A percentile compares a stretch with the other conserved stretches of the same genome.
Conservation (phyloP, 2,888 invertebrate species). For the Melanostoma scalare region DNA sequence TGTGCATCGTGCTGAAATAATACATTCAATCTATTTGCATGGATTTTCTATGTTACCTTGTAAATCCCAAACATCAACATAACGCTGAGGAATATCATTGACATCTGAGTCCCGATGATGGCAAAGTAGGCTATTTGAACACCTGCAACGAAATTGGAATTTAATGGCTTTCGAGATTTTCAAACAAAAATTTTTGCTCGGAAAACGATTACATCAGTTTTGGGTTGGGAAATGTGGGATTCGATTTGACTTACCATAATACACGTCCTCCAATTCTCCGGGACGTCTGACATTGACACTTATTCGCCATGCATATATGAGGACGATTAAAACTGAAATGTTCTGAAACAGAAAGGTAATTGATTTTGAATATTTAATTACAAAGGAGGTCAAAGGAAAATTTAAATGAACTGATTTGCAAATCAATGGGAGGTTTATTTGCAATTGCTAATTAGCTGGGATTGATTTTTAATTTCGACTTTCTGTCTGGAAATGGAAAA, state of each 20-base stretch:
- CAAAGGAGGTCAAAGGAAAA: no score
- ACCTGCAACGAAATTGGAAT: conserved; percentile 84
- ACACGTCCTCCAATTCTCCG: conserved; percentile 88
- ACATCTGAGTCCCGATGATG: conserved; percentile 90
- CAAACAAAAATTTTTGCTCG: neutral
- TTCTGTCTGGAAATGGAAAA: no score
- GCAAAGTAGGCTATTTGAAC: conserved; percentile 91
- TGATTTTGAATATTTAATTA: neutral
- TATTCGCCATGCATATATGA: conserved; percentile 90
- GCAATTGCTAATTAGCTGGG: no score
- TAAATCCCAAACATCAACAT: conserved; percentile 88
- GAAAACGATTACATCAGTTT: neutral
- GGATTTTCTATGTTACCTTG: conserved; percentile 84
- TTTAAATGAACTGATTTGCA: no score
- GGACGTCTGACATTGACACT: conserved; percentile 88
- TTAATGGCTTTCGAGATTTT: conserved; percentile 18
- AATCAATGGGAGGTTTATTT: no score
- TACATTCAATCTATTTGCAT: conserved; percentile 16
- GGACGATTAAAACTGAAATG: conserved; percentile 88
- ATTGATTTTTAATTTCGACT: no score
- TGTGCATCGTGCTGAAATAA: neutral
- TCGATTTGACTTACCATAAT: conserved; percentile 85
- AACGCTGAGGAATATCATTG: conserved; percentile 89
- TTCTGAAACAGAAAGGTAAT: conserved; percentile 83
- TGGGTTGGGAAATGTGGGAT: neutral